Evolutionary conservation across 1,140 invertebrate species (phyloP).

Genomic region (Pygmarrhopalites habei): DNA sequence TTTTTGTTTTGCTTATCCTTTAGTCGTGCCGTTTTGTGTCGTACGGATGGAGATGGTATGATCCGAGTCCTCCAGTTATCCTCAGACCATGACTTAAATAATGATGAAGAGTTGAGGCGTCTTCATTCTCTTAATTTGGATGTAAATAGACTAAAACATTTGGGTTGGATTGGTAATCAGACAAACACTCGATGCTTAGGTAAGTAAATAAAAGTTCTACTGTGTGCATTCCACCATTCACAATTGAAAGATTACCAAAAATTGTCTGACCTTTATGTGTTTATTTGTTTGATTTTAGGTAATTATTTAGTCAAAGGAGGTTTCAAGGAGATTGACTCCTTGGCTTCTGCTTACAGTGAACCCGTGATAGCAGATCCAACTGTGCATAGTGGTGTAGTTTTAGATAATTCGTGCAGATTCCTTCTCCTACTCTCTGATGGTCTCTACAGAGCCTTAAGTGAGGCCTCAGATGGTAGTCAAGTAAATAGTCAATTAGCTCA

Average conservation of each 20-base stretch:
- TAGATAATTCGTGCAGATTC: constrained; percentile 73
- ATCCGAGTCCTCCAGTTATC: constrained; percentile 71
- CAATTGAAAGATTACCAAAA: too few relatives aligned
- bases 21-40: constrained; percentile 68
- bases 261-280: too few relatives aligned
- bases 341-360: constrained; percentile 59
- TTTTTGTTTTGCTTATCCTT: too few relatives aligned
- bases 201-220: too few relatives aligned
- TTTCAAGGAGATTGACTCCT: constrained; percentile 72
- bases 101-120: constrained; percentile 72
- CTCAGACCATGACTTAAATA: constrained; percentile 71
- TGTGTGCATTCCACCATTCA: too few relatives aligned
- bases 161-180: constrained; percentile 62
- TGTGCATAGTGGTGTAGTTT: constrained; percentile 66
- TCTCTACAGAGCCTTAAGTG: constrained; percentile 72
- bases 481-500: constrained; percentile 72
- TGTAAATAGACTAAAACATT: constrained; percentile 54
- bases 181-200: constrained; percentile 72
- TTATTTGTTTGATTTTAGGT: constrained; percentile 47
- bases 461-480: constrained; percentile 68
- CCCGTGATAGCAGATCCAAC: constrained; percentile 77
- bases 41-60: constrained; percentile 71
- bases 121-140: constrained; percentile 65
- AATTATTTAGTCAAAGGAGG: constrained; percentile 81
- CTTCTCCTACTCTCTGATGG: constrained; percentile 77